Percentiles rank a stretch among this genome's conserved stretches.
Evolutionary conservation across 2,888 invertebrate genomes (phyloP).

Genomic region (Rotaria magnacalcarata): DNA sequence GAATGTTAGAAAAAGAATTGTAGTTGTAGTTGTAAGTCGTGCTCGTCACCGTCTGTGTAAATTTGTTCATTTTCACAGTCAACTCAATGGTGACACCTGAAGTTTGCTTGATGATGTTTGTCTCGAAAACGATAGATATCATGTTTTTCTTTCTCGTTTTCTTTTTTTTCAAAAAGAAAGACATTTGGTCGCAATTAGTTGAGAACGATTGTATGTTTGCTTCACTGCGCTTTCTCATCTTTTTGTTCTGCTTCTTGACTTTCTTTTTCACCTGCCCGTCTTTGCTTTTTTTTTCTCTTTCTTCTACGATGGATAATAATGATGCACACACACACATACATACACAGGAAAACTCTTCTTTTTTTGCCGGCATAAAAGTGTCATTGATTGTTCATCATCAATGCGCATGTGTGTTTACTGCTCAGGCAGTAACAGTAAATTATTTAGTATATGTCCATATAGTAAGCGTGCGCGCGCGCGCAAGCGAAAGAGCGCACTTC

Average conservation of each 20-base stretch:
- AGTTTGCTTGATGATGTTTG: conserved; percentile 31
- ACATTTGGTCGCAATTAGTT: conserved; percentile 31
- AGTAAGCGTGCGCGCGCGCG: neutral
- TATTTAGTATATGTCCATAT: conserved; percentile 31
- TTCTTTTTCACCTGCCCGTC: conserved; percentile 26
- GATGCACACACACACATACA: neutral
- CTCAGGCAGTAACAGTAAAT: conserved; percentile 10
- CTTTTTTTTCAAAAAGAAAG: neutral
- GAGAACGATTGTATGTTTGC: conserved; percentile 31
- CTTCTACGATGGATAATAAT: conserved; percentile 1
- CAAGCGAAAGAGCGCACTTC: neutral
- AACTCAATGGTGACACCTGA: conserved; percentile 26
- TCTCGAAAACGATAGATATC: conserved; percentile 31
- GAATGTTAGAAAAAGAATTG: conserved; percentile 18
- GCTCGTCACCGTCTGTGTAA: conserved; percentile 23
- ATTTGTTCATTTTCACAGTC: conserved; percentile 31
- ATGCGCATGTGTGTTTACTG: conserved; percentile 6
- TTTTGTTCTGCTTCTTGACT: conserved; percentile 31
- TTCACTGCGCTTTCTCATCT: conserved; percentile 29
- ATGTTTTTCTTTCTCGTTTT: neutral
- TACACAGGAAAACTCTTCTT: conserved; percentile 29
- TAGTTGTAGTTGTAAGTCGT: neutral
- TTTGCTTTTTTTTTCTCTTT: conserved; percentile 6
- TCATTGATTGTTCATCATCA: conserved; percentile 31
- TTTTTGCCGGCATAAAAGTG: conserved; percentile 22